Evolutionary conservation across 2,113 vertebrate genomes (phyloP).

Genomic region (Urocitellus parryii): DNA sequence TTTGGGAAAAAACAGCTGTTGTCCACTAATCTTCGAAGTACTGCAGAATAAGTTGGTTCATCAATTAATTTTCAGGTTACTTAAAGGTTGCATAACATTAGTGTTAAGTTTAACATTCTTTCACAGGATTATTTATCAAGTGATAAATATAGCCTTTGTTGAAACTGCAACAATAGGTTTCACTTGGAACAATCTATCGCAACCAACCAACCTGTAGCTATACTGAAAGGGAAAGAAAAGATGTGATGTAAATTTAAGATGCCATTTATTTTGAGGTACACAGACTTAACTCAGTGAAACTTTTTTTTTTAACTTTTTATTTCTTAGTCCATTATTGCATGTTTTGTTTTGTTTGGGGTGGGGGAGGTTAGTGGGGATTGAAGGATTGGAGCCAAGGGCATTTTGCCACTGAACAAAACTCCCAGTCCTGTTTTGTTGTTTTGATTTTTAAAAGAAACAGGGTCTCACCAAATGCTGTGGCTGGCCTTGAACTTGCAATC

Average conservation of each 20-base stretch:
- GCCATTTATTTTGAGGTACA: background rate
- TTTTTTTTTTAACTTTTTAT: background rate
- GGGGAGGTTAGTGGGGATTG: too few species aligned
- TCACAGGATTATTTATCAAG: conserved; percentile 25
- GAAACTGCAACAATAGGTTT: conserved; percentile 62
- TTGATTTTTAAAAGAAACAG: background rate
- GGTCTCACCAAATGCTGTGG: too few species aligned
- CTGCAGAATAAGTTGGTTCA: background rate
- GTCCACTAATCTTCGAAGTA: background rate
- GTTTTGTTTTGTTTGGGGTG: background rate
- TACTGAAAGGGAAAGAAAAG: background rate
- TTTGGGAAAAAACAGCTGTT: conserved; percentile 15
- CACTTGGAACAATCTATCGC: background rate
- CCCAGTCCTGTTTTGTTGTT: background rate
- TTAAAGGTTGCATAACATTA: background rate
- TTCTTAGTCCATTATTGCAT: background rate
- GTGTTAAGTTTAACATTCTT: background rate
- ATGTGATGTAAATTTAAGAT: background rate
- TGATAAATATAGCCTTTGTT: background rate
- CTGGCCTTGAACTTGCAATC: background rate
- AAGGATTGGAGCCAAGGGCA: background rate
- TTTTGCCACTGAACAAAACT: background rate
- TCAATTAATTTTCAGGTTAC: background rate
- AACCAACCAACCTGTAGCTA: conserved; percentile 34
- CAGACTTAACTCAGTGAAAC: background rate